Evolutionary conservation across 1,140 invertebrate species (phyloP), one percentile per base, ranked within the genome.

Genomic region (Chironomus tepperi): DNA sequence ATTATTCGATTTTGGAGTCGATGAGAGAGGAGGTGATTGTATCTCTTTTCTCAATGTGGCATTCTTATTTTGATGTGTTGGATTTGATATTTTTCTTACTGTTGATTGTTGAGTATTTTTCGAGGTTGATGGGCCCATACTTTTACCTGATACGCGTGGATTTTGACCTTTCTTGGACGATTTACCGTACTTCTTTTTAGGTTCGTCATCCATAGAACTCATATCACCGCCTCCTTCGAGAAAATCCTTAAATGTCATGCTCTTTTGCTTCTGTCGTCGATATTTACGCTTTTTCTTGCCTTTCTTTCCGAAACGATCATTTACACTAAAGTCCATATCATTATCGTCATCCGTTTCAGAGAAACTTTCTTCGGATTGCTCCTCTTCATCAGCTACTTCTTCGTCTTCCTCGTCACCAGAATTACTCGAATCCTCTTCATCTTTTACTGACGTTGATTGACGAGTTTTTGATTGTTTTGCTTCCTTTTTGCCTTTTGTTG

Each of bases 401-500:
- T 79, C 77, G 65, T 81, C 80, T 43, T 81, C 81, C 8, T 79
- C 80, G 0, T 70, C 65, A 18, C 16, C 65, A 9, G 65, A 70
- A 70, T 70, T 76, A 74, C 77, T 76, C 15, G 47, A 76, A 75
- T 78, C 76, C 42, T 77, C 74, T 43, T 78, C 76, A 74, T 74
- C n/a, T 15, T 73, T n/a, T 15, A 73, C 19, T 75, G 73, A 73
- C 16, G 42, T 19, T 21, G 70, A 16, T 34, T 43, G 42, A 18
- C 24, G n/a, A 73, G 73, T 2, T 67, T 16, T 42, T 73, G 73
- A 43, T 42, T 16, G n/a, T 72, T 76, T 74, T 74, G 34, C 3
- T 74, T 65, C 47, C 21, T 75, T 75, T 43, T 73, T 65, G 15
- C 5, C 24, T 84, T 80, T 91, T 91, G 76, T 88, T 89, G 74